Evolutionary conservation across 1,140 invertebrate genomes (phyloP).

Genomic region (Cardiocondyla obscurior): DNA sequence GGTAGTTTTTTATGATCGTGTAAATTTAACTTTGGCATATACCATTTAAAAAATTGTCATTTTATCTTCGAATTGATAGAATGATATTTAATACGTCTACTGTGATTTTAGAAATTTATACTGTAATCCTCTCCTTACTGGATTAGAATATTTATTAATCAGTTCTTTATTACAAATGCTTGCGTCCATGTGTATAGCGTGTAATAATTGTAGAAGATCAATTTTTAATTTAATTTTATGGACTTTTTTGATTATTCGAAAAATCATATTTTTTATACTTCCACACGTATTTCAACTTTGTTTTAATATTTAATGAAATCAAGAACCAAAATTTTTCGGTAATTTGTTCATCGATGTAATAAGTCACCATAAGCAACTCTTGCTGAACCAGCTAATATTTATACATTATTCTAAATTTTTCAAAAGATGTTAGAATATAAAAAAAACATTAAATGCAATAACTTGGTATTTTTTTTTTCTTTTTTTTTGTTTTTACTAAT

Average conservation of each 20-base stretch:
- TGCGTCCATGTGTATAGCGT: not conserved
- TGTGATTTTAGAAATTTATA: conserved; percentile 61
- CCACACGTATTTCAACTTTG: not conserved
- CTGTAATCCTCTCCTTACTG: conserved; percentile 57
- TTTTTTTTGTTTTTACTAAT: too few relatives aligned
- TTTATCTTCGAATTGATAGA: conserved; percentile 38
- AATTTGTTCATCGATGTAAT: not conserved
- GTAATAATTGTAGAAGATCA: not conserved
- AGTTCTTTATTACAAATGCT: conserved; percentile 3
- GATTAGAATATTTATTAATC: conserved; percentile 24
- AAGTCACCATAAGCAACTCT: not conserved
- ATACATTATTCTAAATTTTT: conserved; percentile 2
- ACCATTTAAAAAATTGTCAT: conserved; percentile 15
- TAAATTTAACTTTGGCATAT: conserved; percentile 32
- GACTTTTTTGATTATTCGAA: not conserved
- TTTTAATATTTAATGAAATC: not conserved
- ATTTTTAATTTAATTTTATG: not conserved
- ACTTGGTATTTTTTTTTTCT: not conserved
- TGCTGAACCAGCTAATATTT: conserved; percentile 13
- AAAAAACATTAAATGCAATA: conserved; percentile 14
- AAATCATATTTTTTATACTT: not conserved
- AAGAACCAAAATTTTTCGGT: not conserved
- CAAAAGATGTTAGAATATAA: not conserved
- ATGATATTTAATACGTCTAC: conserved; percentile 51
- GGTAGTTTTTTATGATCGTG: conserved; percentile 32